A percentile compares a stretch with the other conserved stretches of the same genome.
These are phyloP conservation scores for Platorchestia sp. DNA, from an alignment of 1,140 invertebrate genomes.

Conservation along the genomic window DNA sequence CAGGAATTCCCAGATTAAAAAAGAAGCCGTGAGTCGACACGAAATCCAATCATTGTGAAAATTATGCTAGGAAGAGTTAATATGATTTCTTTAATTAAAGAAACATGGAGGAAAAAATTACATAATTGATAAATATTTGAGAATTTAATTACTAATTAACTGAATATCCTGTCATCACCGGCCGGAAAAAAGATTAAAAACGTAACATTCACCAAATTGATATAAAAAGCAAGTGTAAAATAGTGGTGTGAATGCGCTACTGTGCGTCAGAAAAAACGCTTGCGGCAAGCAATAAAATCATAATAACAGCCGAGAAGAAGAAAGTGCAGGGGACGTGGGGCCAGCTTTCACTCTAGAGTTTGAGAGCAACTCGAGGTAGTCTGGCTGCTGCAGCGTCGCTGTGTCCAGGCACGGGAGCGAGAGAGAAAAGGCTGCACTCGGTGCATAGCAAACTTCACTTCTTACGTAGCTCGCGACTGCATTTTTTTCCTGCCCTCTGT, in stretches of 20 bases:
- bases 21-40: not conserved
- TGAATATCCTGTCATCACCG: not conserved
- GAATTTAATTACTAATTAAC: not conserved
- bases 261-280: not conserved
- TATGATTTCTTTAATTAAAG: not conserved
- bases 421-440: not conserved
- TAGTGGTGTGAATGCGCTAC: not conserved
- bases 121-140: not conserved
- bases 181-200: not conserved
- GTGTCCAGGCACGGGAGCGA: not conserved
- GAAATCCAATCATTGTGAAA: not conserved
- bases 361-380: not conserved
- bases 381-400: not conserved
- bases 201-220: not conserved
- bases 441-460: not conserved
- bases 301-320: slow-evolving; percentile 34
- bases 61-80: not conserved
- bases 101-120: not conserved
- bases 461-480: not conserved
- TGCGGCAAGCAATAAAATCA: slow-evolving; percentile 42
- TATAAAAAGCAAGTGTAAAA: slow-evolving; percentile 12
- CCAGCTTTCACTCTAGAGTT: slow-evolving; percentile 38
- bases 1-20: not conserved
- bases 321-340: slow-evolving; percentile 41
- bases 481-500: not conserved